A percentile compares a stretch with the other conserved stretches of the same genome.
phyloP scores from a whole-genome alignment of 2,888 invertebrate genomes.

The Zygothrica quintamaculata region DNA sequence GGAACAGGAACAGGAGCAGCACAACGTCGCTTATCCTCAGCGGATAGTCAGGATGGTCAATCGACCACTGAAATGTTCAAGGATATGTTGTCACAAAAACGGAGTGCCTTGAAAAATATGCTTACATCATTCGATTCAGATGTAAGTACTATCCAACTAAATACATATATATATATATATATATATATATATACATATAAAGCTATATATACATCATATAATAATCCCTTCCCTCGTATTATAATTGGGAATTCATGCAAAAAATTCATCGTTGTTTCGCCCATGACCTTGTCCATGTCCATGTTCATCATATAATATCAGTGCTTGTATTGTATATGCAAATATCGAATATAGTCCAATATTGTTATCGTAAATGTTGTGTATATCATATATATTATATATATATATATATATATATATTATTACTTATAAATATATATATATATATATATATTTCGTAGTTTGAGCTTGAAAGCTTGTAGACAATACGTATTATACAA shows the following conservation, averaged over 20 bases:
- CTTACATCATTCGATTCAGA: slow-evolving; percentile 96
- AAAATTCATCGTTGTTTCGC: background rate
- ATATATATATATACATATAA: no score
- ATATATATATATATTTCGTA: slow-evolving; percentile 12
- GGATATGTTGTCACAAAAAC: slow-evolving; percentile 96
- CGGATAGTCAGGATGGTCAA: slow-evolving; percentile 88
- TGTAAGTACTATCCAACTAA: slow-evolving; percentile 86
- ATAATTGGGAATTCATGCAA: no score
- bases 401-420: slow-evolving; percentile 8
- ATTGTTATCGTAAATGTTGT: slow-evolving; percentile 34
- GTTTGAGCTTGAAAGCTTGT: slow-evolving; percentile 16
- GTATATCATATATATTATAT: slow-evolving; percentile 29
- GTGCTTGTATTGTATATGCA: slow-evolving; percentile 15
- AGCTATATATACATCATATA: no score
- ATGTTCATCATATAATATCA: slow-evolving; percentile 8
- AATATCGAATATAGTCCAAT: slow-evolving; percentile 42
- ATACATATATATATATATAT: background rate
- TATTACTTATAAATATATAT: slow-evolving; percentile 4
- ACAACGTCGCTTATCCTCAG: slow-evolving; percentile 87
- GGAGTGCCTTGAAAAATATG: slow-evolving; percentile 93
- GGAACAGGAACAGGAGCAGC: no score
- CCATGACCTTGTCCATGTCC: background rate
- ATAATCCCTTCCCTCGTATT: background rate
- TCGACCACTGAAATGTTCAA: slow-evolving; percentile 96
- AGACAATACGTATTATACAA: background rate